phyloP scores from a whole-genome alignment of 1,140 invertebrate genomes.

The Anastrepha obliqua region DNA sequence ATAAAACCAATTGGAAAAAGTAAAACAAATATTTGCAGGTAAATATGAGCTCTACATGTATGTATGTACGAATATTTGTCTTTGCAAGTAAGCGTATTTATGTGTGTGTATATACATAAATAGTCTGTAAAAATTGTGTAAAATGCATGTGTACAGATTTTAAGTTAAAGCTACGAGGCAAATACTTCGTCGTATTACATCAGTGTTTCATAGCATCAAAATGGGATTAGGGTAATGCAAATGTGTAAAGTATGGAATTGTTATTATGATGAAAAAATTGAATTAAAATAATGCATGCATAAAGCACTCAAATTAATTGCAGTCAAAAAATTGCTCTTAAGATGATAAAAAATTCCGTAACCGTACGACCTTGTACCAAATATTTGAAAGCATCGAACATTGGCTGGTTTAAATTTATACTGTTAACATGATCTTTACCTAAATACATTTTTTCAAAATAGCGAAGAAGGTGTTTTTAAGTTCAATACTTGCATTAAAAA shows the following conservation, averaged over 20 bases:
- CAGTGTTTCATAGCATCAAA: neutral
- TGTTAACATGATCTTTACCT: too few relatives aligned
- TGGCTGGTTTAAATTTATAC: too few relatives aligned
- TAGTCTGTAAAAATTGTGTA: neutral
- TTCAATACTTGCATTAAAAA: too few relatives aligned
- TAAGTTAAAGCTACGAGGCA: neutral
- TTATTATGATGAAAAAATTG: neutral
- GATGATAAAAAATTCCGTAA: neutral
- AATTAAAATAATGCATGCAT: neutral
- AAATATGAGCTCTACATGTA: neutral
- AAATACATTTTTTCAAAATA: too few relatives aligned
- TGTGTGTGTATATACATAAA: neutral
- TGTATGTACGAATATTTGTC: neutral
- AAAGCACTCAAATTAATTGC: constrained; percentile 20
- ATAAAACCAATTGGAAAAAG: constrained; percentile 4
- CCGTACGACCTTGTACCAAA: too few relatives aligned
- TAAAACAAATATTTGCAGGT: neutral
- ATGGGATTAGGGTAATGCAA: neutral
- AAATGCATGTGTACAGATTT: neutral
- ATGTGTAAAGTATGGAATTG: neutral
- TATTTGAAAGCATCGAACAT: too few relatives aligned
- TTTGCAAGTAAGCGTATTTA: neutral
- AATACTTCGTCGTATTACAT: neutral
- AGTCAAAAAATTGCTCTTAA: neutral
- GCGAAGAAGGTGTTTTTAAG: too few relatives aligned